Conservation (phyloP, 2,888 invertebrate species). For the Ligdia adustata region DNA sequence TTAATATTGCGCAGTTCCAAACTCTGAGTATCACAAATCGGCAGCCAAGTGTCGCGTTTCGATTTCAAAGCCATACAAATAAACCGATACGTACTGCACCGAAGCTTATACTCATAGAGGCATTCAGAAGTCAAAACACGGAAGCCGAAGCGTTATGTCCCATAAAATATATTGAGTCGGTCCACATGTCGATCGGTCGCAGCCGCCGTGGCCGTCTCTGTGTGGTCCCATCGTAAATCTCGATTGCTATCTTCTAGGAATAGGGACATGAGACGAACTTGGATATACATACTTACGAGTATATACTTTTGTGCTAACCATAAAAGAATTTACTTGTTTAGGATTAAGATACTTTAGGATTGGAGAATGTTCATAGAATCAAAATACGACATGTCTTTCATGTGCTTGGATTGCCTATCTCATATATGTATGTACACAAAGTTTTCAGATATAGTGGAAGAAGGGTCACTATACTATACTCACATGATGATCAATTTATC, state of each 20-base stretch:
- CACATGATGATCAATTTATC: no score
- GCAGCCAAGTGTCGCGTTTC: background rate
- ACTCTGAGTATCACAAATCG: no score
- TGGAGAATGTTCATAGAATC: no score
- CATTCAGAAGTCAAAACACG: constrained; percentile 28
- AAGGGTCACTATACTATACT: no score
- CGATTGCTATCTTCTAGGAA: constrained; percentile 22
- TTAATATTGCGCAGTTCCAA: no score
- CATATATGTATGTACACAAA: no score
- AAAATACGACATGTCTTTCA: no score
- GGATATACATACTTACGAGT: background rate
- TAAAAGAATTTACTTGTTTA: no score
- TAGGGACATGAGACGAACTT: constrained; percentile 16
- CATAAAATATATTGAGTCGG: constrained; percentile 28
- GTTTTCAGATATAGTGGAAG: no score
- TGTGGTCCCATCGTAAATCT: constrained; percentile 30
- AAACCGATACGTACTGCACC: constrained; percentile 11
- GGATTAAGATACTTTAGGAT: no score
- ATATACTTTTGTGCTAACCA: background rate
- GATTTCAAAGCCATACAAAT: constrained; percentile 9
- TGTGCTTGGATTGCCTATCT: no score
- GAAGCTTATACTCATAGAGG: constrained; percentile 12
- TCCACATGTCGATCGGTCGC: constrained; percentile 21
- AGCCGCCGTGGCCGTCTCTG: constrained; percentile 7
- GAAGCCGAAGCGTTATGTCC: constrained; percentile 21